Evolutionary conservation across 2,797 vertebrate genomes (phyloP).

Genomic region (Centropyge bicolor): DNA sequence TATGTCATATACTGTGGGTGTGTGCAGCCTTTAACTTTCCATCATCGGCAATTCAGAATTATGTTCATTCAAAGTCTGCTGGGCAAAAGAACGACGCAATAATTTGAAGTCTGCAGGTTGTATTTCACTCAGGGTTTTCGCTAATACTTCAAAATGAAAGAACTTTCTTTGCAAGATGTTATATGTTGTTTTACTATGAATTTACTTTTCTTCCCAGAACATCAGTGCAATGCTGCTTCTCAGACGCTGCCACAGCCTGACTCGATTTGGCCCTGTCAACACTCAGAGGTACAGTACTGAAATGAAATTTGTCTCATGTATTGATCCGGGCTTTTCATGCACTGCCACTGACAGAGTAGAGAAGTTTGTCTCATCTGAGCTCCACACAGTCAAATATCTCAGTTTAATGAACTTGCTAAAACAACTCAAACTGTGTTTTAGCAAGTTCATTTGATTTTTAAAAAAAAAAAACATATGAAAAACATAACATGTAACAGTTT

Average conservation of each 20-base stretch:
- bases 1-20: neutral
- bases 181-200: neutral
- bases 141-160: neutral
- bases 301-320: neutral
- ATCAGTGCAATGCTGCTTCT: constrained; percentile 82
- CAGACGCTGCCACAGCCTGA: constrained; percentile 75
- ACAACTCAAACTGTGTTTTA: neutral
- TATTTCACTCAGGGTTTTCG: neutral
- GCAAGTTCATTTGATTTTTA: neutral
- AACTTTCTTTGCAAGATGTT: neutral
- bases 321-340: neutral
- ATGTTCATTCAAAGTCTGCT: neutral
- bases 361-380: neutral
- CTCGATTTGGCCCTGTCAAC: constrained; percentile 52
- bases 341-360: neutral
- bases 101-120: neutral
- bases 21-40: neutral
- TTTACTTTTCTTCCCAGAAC: constrained; percentile 49
- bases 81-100: neutral
- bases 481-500: no score
- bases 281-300: constrained; percentile 71
- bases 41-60: neutral
- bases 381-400: constrained; percentile 24
- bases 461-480: no score
- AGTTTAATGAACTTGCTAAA: neutral